Evolutionary conservation across 2,797 vertebrate genomes (phyloP), one percentile per base, ranked within the genome.

Genomic region (Smutsia gigantea): DNA sequence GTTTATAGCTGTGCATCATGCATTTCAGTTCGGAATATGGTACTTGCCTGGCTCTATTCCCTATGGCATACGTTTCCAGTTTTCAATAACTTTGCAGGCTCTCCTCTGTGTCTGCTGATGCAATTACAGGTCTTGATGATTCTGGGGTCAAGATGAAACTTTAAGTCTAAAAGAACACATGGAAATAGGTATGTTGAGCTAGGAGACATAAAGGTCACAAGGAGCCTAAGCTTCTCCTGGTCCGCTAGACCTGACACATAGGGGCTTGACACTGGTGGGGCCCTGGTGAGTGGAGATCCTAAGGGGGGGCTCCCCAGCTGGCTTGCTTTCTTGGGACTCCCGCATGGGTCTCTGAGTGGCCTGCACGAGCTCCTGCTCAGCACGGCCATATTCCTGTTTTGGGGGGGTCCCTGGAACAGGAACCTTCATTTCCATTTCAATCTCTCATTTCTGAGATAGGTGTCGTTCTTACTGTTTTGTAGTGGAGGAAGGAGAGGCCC

Each of bases 31-130:
- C 63, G 49, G 75, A 93, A n/a, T 59, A 59, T 37, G 69, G 59
- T 71, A 75, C 72, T 85, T 59, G 29, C 31, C 59, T 95, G 74
- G 51, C 87, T 95, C 88, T 93, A 82, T 87, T 92, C 63, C 39
- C 39, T 25, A 8, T 59, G 64, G 23, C 74, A 61, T 95, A 78
- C 27, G 39, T 69, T 95, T 93, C 71, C 27, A 78, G 75, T 94
- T 88, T 92, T 77, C n/a, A 77, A 64, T 74, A 83, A 77, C 77
- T 87, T 84, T 69, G n/a, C 84, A 87, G 90, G 66, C 83, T 63
- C 87, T 78, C n/a, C 69, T 46, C 5, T 72, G 49, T 63, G 31
- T 83, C 55, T 96, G 27, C 23, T 93, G 42, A 69, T 51, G 51
- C 74, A 66, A 19, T 61, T 75, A 81, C 84, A 96, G 42, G 61